phyloP scores from a whole-genome alignment of 2,797 vertebrate species.

The Lophius americanus region DNA sequence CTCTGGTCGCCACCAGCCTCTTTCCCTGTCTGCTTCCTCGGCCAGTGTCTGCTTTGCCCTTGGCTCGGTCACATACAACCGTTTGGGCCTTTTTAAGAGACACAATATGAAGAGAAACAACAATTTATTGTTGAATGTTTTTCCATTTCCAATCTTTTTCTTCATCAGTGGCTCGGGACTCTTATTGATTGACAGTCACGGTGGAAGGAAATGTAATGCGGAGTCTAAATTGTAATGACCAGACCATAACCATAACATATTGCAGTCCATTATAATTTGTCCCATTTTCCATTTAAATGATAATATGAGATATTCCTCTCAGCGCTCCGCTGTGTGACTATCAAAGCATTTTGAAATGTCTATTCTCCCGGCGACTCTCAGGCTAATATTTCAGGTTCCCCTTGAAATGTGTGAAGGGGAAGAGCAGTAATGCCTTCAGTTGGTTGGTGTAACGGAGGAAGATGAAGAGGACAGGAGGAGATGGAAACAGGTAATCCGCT shows the following conservation, averaged over 20 bases:
- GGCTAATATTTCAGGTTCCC: background rate
- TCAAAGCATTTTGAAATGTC: slow-evolving; percentile 1
- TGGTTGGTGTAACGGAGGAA: too few species aligned
- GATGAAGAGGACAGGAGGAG: too few species aligned
- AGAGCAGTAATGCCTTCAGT: background rate
- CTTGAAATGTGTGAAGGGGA: background rate
- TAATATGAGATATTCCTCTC: slow-evolving; percentile 6
- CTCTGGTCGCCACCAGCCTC: slow-evolving; percentile 39
- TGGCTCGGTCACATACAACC: slow-evolving; percentile 31
- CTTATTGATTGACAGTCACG: slow-evolving; percentile 7
- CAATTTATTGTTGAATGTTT: background rate
- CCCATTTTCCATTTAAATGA: background rate
- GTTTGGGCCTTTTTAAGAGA: slow-evolving; percentile 22
- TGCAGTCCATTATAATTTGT: background rate
- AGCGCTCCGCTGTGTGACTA: background rate
- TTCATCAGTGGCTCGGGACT: slow-evolving; percentile 10
- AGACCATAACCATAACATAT: slow-evolving; percentile 13
- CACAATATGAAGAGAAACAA: slow-evolving; percentile 7
- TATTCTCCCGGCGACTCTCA: background rate
- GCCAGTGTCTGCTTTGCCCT: slow-evolving; percentile 57
- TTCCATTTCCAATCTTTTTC: background rate
- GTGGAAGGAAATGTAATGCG: slow-evolving; percentile 10
- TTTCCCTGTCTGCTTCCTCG: slow-evolving; percentile 14
- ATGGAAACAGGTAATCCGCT: too few species aligned
- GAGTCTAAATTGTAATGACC: slow-evolving; percentile 27